Evolutionary conservation across 2,113 vertebrate genomes (phyloP).

Genomic region (Hippocampus zosterae): DNA sequence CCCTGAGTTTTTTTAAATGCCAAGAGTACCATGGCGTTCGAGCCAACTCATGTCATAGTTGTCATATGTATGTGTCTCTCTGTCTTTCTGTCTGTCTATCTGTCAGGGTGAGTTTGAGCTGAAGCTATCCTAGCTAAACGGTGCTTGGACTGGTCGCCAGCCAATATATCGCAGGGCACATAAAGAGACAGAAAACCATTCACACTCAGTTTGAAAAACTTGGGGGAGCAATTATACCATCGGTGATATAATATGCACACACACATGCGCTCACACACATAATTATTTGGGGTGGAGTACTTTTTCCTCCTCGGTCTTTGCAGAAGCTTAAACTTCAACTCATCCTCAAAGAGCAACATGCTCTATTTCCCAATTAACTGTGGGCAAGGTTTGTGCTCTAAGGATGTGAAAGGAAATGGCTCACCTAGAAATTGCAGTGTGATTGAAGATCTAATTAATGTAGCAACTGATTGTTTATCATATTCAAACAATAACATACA

Average conservation of each 20-base stretch:
- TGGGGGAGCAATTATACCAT: too few relatives aligned
- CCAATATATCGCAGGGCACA: too few relatives aligned
- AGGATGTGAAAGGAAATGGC: constrained; percentile 37
- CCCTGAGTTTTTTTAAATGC: constrained; percentile 10
- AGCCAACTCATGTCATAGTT: constrained; percentile 24
- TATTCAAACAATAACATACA: constrained; percentile 10
- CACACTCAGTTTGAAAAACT: too few relatives aligned
- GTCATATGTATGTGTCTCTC: too few relatives aligned
- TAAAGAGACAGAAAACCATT: too few relatives aligned
- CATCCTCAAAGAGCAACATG: constrained; percentile 8
- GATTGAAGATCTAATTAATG: constrained; percentile 61
- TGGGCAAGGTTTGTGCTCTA: constrained; percentile 47
- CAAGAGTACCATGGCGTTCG: constrained; percentile 20
- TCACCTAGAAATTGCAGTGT: constrained; percentile 52
- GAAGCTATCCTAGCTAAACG: too few relatives aligned
- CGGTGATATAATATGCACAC: too few relatives aligned
- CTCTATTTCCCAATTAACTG: constrained; percentile 46
- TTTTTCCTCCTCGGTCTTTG: neutral
- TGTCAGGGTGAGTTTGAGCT: too few relatives aligned
- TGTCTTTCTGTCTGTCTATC: too few relatives aligned
- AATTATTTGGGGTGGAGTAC: neutral
- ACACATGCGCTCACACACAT: too few relatives aligned
- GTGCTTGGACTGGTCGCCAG: too few relatives aligned
- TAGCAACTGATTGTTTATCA: constrained; percentile 37
- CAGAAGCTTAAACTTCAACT: neutral